Evolutionary conservation across 2,113 vertebrate species (phyloP), one percentile per base, ranked within the genome.

Genomic region (Psammodynastes pulverulentus): DNA sequence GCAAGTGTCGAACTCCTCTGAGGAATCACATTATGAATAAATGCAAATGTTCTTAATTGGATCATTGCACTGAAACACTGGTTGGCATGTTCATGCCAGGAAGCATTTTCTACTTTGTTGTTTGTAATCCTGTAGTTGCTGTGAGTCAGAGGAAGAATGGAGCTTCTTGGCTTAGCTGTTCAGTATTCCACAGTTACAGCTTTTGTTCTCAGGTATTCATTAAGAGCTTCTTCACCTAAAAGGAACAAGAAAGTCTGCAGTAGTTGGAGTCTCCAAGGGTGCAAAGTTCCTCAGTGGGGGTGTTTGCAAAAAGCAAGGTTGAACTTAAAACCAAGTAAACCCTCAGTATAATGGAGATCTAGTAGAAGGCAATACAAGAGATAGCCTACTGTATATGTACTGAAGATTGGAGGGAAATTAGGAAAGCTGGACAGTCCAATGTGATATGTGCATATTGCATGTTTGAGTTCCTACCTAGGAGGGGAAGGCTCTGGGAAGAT

Each of bases 191-290:
- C 98, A 0, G 99, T 99, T 96, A 99, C 97, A 0, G 99, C 98
- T 98, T 99, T 99, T 94, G 98, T 99, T 97, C 98, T 98, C 90
- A 99, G 98, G 96, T 99, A 99, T 91, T 99, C 99, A 2, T 98
- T 96, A 53, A 99, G 98, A 29, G 99, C 99, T 92, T 99, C 99
- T 95, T 99, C 98, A 93, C 99, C 99, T 99, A 95, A 72, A 62
- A 9, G 88, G 97, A 87, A 93, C 21, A 86, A 95, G 24, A 95
- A 87, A 4, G 21, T 88, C 56, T 92, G 48, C n/a, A 91, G 54
- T 56, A 53, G 43, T 96, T 95, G 95, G 93, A 94, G 58, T 0
- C 2, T 26, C 29, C 12, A 86, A 90, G 5, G 9, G 3, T 72
- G 26, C 19, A 5, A 49, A 19, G 12, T 19, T 49, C 29, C 2